Percentiles rank a stretch among this genome's conserved stretches.
phyloP scores from a whole-genome alignment of 2,797 vertebrate species.

The Setipinna tenuifilis region DNA sequence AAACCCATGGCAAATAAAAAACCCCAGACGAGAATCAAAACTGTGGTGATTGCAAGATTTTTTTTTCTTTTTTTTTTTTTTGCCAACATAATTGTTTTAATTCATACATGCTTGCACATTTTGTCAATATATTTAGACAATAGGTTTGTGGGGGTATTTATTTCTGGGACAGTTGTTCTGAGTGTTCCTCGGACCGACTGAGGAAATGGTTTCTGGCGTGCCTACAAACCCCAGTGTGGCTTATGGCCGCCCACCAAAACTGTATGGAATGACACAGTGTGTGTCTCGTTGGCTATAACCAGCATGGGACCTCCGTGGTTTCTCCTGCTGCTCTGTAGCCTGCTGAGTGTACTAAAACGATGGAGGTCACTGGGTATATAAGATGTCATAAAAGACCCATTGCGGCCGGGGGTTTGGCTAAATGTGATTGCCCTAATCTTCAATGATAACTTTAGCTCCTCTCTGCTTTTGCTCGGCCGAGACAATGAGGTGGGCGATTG shows the following conservation, averaged over 20 bases:
- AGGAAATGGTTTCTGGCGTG: constrained; percentile 70
- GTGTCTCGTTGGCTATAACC: constrained; percentile 58
- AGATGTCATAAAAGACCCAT: constrained; percentile 45
- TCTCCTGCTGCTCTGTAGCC: constrained; percentile 48
- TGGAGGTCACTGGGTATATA: constrained; percentile 39
- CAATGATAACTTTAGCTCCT: constrained; percentile 21
- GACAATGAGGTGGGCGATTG: neutral
- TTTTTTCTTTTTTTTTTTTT: constrained; percentile 26
- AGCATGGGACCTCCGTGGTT: constrained; percentile 51
- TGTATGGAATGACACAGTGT: constrained; percentile 66
- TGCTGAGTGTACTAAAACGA: constrained; percentile 46
- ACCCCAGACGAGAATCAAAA: constrained; percentile 41
- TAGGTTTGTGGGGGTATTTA: constrained; percentile 61
- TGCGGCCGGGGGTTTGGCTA: constrained; percentile 19
- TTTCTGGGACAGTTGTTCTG: constrained; percentile 60
- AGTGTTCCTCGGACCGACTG: constrained; percentile 59
- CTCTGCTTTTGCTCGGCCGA: neutral
- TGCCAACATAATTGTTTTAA: constrained; percentile 70
- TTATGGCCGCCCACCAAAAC: constrained; percentile 65
- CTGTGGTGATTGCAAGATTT: constrained; percentile 60
- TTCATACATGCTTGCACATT: constrained; percentile 73
- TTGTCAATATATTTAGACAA: constrained; percentile 71
- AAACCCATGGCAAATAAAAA: constrained; percentile 57
- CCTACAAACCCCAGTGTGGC: constrained; percentile 69
- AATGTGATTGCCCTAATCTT: constrained; percentile 24